phyloP scores from a whole-genome alignment of 2,113 vertebrate species.

The human (Homo sapiens) region GRCh38 chrX:153639001-153639500 shows the following conservation, averaged over 20 bases:
- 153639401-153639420: not conserved
- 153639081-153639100: not conserved
- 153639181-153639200: not conserved
- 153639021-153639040: slow-evolving; percentile 40
- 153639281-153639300: not conserved
- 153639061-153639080: not conserved
- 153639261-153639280: not conserved
- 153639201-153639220: not conserved
- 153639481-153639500: not conserved
- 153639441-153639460: not conserved
- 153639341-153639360: not conserved
- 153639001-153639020: slow-evolving; percentile 14
- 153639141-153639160: not conserved
- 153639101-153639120: not conserved
- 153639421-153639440: not conserved
- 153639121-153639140: slow-evolving; percentile 8
- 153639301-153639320: not conserved
- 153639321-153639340: not conserved
- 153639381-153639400: not conserved
- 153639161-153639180: not conserved
- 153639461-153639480: not conserved
- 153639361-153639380: not conserved
- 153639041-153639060: not conserved
- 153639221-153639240: not conserved
- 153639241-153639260: not conserved